Evolutionary conservation across 2,797 vertebrate species (phyloP).

Genomic region (Squalus acanthias): DNA sequence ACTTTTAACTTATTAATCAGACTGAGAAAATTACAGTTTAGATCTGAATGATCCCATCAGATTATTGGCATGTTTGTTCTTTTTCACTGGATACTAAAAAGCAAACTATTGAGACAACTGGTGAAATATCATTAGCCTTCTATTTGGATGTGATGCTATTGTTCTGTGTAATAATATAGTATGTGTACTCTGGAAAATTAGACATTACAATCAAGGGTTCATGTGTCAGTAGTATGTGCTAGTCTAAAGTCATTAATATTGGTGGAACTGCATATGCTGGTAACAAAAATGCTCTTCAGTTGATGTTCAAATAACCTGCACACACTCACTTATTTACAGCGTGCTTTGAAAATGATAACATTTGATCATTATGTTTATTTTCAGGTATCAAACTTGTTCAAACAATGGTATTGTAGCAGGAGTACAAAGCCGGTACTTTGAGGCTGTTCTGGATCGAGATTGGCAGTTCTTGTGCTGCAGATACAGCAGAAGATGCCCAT

Average conservation of each 20-base stretch:
- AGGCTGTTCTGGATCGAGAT: constrained; percentile 84
- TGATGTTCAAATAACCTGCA: background rate
- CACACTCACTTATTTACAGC: background rate
- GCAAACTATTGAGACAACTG: background rate
- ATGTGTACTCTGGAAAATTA: background rate
- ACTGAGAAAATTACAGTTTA: background rate
- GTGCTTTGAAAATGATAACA: background rate
- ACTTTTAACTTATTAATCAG: background rate
- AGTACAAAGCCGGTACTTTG: constrained; percentile 90
- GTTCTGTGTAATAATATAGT: background rate
- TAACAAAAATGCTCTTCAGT: background rate
- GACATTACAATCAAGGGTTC: background rate
- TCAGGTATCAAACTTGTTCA: constrained; percentile 87
- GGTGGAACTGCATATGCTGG: background rate
- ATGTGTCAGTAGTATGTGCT: background rate
- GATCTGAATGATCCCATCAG: background rate
- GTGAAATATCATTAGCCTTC: background rate
- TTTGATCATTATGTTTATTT: constrained; percentile 39
- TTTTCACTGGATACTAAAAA: background rate
- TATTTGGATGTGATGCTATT: background rate
- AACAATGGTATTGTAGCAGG: constrained; percentile 91
- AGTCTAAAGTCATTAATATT: background rate
- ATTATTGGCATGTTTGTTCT: background rate
- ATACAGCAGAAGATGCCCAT: constrained; percentile 80
- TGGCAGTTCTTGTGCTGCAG: constrained; percentile 98